Conservation (phyloP, 2,113 vertebrate species). For the Syrmaticus mikado region DNA sequence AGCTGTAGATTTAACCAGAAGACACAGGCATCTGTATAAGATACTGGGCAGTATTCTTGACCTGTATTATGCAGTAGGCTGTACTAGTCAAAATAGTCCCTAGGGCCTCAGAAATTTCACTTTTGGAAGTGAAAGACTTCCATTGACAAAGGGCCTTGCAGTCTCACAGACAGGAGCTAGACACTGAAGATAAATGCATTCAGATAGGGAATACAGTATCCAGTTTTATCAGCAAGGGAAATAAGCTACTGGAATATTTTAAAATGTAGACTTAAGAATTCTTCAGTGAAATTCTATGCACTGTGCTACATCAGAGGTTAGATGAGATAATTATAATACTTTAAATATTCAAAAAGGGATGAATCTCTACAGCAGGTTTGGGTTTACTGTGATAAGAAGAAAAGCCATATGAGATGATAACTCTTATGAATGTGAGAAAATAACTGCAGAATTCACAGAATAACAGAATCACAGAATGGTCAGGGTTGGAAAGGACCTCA, state of each 20-base stretch:
- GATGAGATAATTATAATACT: background rate
- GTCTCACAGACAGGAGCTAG: background rate
- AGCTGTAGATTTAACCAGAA: background rate
- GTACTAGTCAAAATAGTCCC: background rate
- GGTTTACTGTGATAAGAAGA: background rate
- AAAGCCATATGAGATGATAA: background rate
- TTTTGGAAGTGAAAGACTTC: background rate
- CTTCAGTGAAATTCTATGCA: background rate
- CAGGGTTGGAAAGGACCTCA: too few species aligned
- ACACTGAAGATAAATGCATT: background rate
- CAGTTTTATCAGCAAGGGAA: background rate
- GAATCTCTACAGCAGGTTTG: background rate
- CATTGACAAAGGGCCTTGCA: background rate
- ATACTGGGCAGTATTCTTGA: background rate
- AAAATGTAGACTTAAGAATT: background rate
- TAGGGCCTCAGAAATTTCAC: background rate
- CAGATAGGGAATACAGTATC: background rate
- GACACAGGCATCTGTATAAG: background rate
- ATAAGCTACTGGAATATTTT: background rate
- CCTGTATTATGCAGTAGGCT: background rate
- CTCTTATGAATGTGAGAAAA: background rate
- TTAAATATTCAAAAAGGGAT: background rate
- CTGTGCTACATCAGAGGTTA: background rate
- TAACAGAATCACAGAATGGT: too few species aligned
- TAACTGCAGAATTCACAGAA: background rate